phyloP scores from a whole-genome alignment of 2,797 vertebrate genomes.

The Malurus leucopterus region DNA sequence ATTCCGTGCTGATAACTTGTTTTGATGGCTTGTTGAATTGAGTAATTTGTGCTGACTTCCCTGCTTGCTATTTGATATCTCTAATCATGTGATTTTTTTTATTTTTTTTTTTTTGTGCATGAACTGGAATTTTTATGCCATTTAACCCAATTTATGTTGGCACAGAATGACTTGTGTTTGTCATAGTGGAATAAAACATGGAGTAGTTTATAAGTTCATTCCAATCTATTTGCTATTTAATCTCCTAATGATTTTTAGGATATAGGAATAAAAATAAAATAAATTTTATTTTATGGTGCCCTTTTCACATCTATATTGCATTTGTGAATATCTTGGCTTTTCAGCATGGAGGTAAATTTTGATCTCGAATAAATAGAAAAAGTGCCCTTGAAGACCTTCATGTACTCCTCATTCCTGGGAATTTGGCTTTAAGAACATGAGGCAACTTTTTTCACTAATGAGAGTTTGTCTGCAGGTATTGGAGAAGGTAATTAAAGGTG shows the following conservation, averaged over 20 bases:
- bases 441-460: neutral
- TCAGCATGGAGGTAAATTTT: neutral
- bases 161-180: neutral
- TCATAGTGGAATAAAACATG: neutral
- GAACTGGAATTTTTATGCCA: neutral
- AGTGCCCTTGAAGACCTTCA: neutral
- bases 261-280: neutral
- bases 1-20: neutral
- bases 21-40: neutral
- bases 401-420: neutral
- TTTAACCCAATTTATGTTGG: constrained; percentile 15
- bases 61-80: neutral
- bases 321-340: neutral
- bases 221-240: neutral
- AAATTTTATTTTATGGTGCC: neutral
- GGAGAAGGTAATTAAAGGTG: constrained; percentile 12
- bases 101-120: neutral
- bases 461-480: neutral
- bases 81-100: neutral
- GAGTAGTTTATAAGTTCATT: neutral
- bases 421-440: neutral
- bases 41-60: neutral
- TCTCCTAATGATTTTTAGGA: neutral
- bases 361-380: neutral
- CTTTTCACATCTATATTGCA: neutral